Conservation (phyloP, 1,140 invertebrate genomes). For the Danaus melanippus region DNA sequence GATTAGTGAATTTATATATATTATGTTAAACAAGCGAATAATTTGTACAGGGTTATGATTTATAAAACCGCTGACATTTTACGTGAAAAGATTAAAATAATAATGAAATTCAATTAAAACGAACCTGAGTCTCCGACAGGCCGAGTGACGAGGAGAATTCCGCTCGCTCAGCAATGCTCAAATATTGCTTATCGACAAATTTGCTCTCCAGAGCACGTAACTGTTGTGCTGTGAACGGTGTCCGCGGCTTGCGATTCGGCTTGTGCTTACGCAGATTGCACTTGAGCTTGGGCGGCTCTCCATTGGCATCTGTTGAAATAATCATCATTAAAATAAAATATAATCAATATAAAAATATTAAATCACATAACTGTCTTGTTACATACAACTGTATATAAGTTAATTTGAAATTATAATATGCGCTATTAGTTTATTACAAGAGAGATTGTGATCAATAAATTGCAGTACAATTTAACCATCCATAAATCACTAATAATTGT, state of each 20-base stretch:
- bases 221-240: slow-evolving; percentile 97
- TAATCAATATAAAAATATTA: too few relatives aligned
- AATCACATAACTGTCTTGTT: too few relatives aligned
- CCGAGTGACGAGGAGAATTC: slow-evolving; percentile 95
- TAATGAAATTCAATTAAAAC: slow-evolving; percentile 1
- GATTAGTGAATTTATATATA: too few relatives aligned
- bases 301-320: slow-evolving; percentile 73
- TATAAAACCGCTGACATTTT: neutral
- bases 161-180: slow-evolving; percentile 96
- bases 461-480: too few relatives aligned
- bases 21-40: too few relatives aligned
- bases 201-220: slow-evolving; percentile 95
- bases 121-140: slow-evolving; percentile 94
- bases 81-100: neutral
- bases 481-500: too few relatives aligned
- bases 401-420: too few relatives aligned
- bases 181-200: slow-evolving; percentile 96
- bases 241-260: slow-evolving; percentile 96
- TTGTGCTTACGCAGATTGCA: slow-evolving; percentile 95
- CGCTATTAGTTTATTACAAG: too few relatives aligned
- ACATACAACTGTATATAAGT: too few relatives aligned
- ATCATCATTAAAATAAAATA: neutral
- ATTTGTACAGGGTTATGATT: too few relatives aligned
- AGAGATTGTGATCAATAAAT: too few relatives aligned
- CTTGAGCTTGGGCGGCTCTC: slow-evolving; percentile 87